Evolutionary conservation across 37 sponge, comb jelly and placozoan genomes (phyloP).

Genomic region (Eunapius fragilis): DNA sequence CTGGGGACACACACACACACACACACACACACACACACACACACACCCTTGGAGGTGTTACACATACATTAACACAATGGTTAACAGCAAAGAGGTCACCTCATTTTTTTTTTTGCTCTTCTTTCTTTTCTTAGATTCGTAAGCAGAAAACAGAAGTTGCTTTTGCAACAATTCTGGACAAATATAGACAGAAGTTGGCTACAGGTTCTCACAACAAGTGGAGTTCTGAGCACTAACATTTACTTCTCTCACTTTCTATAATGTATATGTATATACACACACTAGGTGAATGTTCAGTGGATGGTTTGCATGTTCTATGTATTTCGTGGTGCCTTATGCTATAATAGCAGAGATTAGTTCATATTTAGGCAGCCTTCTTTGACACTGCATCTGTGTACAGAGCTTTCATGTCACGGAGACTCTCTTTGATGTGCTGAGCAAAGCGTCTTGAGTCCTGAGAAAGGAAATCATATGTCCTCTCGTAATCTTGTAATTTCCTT

Average conservation of each 20-base stretch:
- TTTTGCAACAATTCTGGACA: neutral
- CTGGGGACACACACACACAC: too few species aligned
- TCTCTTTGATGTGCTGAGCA: conserved; percentile 55
- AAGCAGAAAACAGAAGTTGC: neutral
- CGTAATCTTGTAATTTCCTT: too few species aligned
- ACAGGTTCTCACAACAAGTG: neutral
- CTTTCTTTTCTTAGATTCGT: neutral
- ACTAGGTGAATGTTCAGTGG: neutral
- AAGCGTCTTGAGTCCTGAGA: conserved; percentile 70
- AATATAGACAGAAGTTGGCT: neutral
- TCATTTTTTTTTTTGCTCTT: too few species aligned
- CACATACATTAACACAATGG: too few species aligned
- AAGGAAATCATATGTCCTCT: neutral
- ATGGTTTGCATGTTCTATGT: neutral
- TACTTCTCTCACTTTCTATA: neutral
- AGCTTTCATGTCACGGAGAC: conserved; percentile 71
- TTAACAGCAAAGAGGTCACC: too few species aligned
- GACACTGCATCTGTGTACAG: conserved; percentile 26
- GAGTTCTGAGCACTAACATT: neutral
- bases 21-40: too few species aligned
- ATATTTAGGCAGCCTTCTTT: neutral
- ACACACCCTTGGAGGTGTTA: too few species aligned
- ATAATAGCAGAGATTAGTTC: neutral
- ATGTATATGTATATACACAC: neutral
- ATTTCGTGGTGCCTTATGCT: neutral